phyloP scores from a whole-genome alignment of 2,888 invertebrate species.

The Harpagoxenus sublaevis region DNA sequence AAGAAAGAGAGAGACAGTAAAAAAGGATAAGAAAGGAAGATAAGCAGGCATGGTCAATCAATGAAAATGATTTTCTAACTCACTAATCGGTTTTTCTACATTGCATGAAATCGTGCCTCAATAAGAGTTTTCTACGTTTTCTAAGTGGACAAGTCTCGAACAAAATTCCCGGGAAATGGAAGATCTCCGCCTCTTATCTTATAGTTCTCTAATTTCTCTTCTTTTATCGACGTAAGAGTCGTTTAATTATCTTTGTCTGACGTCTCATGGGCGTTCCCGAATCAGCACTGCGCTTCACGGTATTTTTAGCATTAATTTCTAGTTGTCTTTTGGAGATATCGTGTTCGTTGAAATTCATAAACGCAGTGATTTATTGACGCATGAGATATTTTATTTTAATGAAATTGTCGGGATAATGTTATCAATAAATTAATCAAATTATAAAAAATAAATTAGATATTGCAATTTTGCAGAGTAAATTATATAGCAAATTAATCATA shows the following conservation, averaged over 20 bases:
- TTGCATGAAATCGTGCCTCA: slow-evolving; percentile 61
- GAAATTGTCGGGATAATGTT: background rate
- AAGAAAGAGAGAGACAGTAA: background rate
- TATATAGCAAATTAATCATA: background rate
- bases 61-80: slow-evolving; percentile 79
- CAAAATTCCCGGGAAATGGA: background rate
- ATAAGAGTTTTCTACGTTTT: slow-evolving; percentile 55
- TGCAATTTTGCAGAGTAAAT: background rate
- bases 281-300: background rate
- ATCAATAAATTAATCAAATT: background rate
- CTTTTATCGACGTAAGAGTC: slow-evolving; percentile 16
- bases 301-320: background rate
- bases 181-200: slow-evolving; percentile 23
- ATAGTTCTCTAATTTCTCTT: slow-evolving; percentile 32
- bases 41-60: slow-evolving; percentile 69
- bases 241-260: slow-evolving; percentile 38
- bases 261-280: background rate
- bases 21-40: background rate
- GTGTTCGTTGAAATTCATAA: background rate
- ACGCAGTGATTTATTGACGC: background rate
- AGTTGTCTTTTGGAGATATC: background rate
- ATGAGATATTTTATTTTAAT: background rate
- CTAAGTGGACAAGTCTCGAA: slow-evolving; percentile 28
- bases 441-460: background rate
- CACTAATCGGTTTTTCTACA: slow-evolving; percentile 65